Conservation (phyloP, 1,140 invertebrate genomes). For the Trichonephila clavata region DNA sequence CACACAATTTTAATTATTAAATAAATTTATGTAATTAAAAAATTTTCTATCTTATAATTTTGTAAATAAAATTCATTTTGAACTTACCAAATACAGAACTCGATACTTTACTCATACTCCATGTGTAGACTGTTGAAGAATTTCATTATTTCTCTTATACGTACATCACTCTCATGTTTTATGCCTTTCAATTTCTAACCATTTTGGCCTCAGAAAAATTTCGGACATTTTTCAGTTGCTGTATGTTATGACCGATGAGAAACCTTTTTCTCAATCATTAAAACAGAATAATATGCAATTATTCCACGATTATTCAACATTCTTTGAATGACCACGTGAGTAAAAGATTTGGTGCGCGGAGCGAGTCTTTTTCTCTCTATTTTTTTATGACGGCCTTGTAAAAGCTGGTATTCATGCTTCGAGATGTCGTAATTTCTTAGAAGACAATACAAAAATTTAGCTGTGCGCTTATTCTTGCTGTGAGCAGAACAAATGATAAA, state of each 20-base stretch:
- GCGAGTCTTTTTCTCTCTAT: background rate
- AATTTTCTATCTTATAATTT: background rate
- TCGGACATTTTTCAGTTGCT: background rate
- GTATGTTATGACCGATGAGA: background rate
- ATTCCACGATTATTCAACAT: constrained; percentile 18
- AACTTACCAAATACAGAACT: background rate
- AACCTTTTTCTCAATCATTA: constrained; percentile 2
- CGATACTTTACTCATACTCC: background rate
- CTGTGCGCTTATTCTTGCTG: constrained; percentile 44
- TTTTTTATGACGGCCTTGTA: constrained; percentile 32
- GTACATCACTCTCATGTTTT: background rate
- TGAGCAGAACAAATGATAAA: constrained; percentile 46
- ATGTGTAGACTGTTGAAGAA: background rate
- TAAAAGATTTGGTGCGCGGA: background rate
- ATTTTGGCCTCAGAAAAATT: background rate
- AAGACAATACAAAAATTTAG: constrained; percentile 7
- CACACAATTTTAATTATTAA: too few species aligned
- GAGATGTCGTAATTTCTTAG: constrained; percentile 15
- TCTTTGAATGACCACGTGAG: constrained; percentile 12
- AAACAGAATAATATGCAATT: constrained; percentile 32
- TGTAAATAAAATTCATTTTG: background rate
- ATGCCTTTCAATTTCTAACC: background rate
- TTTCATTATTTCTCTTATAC: background rate
- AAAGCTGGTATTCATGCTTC: background rate
- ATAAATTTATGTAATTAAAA: too few species aligned